phyloP scores from a whole-genome alignment of 2,888 invertebrate species.

The Chrysolina americana region DNA sequence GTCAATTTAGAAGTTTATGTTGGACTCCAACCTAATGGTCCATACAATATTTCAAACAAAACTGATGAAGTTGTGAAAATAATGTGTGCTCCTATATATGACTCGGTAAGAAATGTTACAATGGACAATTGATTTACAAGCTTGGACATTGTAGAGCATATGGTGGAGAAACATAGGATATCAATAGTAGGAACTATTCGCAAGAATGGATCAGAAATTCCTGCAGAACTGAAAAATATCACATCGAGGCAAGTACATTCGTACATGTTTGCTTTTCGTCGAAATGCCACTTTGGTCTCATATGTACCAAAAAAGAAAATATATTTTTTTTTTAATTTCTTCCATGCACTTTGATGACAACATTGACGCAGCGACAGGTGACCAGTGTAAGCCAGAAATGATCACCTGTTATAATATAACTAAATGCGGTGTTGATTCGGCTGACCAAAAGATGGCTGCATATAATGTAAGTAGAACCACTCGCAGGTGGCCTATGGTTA shows the following conservation, averaged over 20 bases:
- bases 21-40: slow-evolving; percentile 10
- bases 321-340: not conserved
- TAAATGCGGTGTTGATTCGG: not conserved
- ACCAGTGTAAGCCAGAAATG: no score
- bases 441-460: slow-evolving; percentile 3
- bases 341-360: not conserved
- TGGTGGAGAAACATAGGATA: not conserved
- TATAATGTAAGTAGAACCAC: not conserved
- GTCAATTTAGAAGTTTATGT: not conserved
- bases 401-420: not conserved
- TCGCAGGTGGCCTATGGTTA: not conserved
- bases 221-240: not conserved
- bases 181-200: not conserved
- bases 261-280: not conserved
- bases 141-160: no score
- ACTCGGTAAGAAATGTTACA: not conserved
- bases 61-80: not conserved
- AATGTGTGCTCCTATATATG: slow-evolving; percentile 12
- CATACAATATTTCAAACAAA: not conserved
- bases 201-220: not conserved
- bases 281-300: not conserved
- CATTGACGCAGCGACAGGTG: not conserved
- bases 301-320: not conserved
- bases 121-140: no score
- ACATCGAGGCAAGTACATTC: not conserved